Conservation (phyloP, 2,888 invertebrate species). For the Noctua pronuba region DNA sequence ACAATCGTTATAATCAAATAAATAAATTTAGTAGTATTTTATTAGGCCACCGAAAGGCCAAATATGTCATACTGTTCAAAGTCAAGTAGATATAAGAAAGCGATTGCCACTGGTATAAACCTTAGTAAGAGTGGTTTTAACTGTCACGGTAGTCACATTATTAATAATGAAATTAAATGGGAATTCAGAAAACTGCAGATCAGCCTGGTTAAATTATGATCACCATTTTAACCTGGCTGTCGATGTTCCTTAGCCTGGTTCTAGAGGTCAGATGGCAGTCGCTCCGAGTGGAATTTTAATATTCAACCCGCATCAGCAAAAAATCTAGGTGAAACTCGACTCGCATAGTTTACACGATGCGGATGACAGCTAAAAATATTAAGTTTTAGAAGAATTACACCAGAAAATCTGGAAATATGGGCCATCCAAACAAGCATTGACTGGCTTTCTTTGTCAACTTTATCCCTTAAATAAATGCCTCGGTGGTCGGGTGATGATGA, state of each 20-base stretch:
- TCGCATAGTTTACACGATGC: conserved; percentile 4
- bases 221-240: not conserved
- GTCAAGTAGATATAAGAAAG: not conserved
- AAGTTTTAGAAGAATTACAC: not conserved
- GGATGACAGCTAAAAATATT: not conserved
- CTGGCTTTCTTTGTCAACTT: not conserved
- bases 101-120: fast-evolving
- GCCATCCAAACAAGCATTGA: not conserved
- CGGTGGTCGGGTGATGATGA: not conserved
- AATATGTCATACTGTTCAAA: not conserved
- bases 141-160: not conserved
- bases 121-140: not conserved
- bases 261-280: not conserved
- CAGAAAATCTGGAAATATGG: not conserved
- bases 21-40: too few species aligned
- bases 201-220: not conserved
- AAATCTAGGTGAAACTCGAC: conserved; percentile 8
- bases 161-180: not conserved
- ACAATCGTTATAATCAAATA: too few species aligned
- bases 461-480: not conserved
- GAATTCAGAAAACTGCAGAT: not conserved
- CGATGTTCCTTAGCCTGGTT: not conserved
- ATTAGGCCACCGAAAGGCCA: not conserved
- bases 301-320: conserved; percentile 10
- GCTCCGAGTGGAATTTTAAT: not conserved